phyloP scores from a whole-genome alignment of 1,140 invertebrate genomes.

The Aphidius ervi region DNA sequence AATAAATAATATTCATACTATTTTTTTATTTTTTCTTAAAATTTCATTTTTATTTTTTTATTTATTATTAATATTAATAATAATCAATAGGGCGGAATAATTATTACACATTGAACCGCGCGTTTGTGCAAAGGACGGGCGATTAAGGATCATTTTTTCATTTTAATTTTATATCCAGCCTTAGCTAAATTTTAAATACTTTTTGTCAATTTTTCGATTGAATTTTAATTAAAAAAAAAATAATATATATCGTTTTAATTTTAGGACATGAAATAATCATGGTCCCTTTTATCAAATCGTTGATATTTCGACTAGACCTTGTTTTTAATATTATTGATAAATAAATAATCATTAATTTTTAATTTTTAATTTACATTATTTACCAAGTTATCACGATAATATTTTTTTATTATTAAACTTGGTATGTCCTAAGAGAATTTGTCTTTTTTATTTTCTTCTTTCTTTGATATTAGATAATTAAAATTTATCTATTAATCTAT shows the following conservation, averaged over 20 bases:
- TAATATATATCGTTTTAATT: too few species aligned
- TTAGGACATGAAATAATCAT: constrained; percentile 2
- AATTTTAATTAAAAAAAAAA: not conserved
- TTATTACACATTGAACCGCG: too few species aligned
- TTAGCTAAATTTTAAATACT: constrained; percentile 33
- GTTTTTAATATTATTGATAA: too few species aligned
- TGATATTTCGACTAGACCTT: not conserved
- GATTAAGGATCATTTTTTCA: constrained; percentile 3
- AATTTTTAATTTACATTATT: not conserved
- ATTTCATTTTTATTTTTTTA: too few species aligned
- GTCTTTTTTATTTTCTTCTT: not conserved
- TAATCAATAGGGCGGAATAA: constrained; percentile 17
- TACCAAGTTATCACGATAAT: not conserved
- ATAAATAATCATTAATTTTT: not conserved
- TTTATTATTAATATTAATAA: too few species aligned
- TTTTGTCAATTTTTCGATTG: constrained; percentile 1
- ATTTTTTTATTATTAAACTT: not conserved
- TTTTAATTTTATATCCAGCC: constrained; percentile 31
- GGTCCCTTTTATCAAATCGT: constrained; percentile 10
- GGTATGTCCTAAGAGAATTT: not conserved
- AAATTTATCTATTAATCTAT: constrained; percentile 5
- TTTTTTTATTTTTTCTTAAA: too few species aligned
- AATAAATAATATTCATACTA: too few species aligned
- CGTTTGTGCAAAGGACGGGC: constrained; percentile 9
- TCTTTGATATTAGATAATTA: not conserved